A percentile compares a stretch with the other conserved stretches of the same genome.
Conservation (phyloP, 2,888 invertebrate species). For the Microplitis deprimator region DNA sequence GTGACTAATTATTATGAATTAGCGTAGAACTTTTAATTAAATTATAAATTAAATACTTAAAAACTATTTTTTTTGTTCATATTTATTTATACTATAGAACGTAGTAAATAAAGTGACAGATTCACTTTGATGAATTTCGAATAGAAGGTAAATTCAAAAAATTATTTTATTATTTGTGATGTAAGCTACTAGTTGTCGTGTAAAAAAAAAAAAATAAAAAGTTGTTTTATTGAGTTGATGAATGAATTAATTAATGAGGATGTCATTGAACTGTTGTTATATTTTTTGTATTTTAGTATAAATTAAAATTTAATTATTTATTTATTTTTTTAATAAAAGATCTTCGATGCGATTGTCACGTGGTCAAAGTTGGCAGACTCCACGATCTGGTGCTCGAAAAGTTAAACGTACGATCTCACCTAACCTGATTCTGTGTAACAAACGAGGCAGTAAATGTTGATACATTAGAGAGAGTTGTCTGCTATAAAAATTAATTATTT, state of each 20-base stretch:
- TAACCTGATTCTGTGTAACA: neutral
- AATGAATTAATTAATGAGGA: neutral
- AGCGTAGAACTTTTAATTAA: neutral
- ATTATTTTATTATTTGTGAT: neutral
- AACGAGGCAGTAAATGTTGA: neutral
- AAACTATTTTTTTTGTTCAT: neutral
- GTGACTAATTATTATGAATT: neutral
- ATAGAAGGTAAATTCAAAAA: neutral
- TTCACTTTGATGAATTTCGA: neutral
- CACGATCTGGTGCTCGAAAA: conserved; percentile 11
- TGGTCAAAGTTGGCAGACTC: conserved; percentile 24
- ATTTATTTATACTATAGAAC: neutral
- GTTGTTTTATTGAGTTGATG: neutral
- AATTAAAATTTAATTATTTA: neutral
- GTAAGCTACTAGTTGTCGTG: no score
- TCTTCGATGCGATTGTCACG: conserved; percentile 29
- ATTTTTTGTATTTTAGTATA: neutral
- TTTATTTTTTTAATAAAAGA: conserved; percentile 6
- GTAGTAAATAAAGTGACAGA: neutral
- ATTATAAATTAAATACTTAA: neutral
- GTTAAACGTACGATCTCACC: conserved; percentile 8
- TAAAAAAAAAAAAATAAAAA: neutral
- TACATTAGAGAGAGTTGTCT: neutral
- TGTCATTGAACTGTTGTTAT: neutral
- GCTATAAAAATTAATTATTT: neutral